Evolutionary conservation across 2,113 vertebrate species (phyloP).

Genomic region (Dipodomys stephensi): DNA sequence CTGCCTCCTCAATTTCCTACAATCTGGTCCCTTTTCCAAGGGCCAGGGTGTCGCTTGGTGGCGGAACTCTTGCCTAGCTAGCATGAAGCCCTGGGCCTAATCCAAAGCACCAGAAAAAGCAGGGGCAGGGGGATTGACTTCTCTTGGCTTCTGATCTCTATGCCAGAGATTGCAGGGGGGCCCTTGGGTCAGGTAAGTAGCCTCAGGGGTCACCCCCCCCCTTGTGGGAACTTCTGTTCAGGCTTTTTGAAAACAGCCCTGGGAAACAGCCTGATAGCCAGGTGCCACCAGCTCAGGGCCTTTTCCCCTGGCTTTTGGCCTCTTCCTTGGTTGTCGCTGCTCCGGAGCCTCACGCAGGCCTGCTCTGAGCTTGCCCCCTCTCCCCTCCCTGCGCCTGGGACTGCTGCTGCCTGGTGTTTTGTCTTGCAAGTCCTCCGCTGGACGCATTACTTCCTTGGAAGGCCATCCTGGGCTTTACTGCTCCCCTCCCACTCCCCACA

Average conservation of each 20-base stretch:
- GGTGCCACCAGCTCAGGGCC: neutral
- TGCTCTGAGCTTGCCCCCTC: neutral
- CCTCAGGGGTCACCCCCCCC: neutral
- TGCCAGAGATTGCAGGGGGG: neutral
- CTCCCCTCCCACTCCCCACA: neutral
- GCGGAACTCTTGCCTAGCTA: neutral
- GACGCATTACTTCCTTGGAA: neutral
- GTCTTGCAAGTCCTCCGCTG: neutral
- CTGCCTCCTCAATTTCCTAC: neutral
- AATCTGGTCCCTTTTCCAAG: neutral
- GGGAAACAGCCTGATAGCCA: neutral
- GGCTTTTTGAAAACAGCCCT: neutral
- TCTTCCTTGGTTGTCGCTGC: neutral
- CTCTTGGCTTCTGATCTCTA: constrained; percentile 18
- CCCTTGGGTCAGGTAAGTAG: constrained; percentile 68
- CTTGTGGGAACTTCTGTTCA: neutral
- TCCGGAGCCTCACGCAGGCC: neutral
- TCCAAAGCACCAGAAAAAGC: neutral
- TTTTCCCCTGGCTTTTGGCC: neutral
- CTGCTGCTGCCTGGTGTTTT: neutral
- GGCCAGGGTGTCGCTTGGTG: neutral
- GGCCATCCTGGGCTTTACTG: neutral
- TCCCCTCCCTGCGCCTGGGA: neutral
- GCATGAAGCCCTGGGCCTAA: no score
- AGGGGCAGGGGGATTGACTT: accelerated